A percentile compares a stretch with the other conserved stretches of the same genome.
Conservation (phyloP, 2,113 vertebrate species). For the Trogon melanurus region DNA sequence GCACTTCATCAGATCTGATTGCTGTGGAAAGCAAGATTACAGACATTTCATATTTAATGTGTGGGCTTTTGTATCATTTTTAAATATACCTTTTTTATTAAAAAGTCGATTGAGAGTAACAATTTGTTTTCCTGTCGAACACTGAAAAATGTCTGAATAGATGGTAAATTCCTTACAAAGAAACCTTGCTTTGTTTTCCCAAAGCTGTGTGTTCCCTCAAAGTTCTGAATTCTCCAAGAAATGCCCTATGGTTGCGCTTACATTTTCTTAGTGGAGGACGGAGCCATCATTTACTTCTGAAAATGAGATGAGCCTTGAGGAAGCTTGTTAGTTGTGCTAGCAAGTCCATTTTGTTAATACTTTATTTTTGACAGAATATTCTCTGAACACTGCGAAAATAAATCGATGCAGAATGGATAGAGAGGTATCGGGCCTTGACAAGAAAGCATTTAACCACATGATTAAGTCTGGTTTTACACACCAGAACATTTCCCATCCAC, state of each 20-base stretch:
- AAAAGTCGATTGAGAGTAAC: not conserved
- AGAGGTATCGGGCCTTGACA: not conserved
- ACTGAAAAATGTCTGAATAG: not conserved
- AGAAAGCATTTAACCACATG: not conserved
- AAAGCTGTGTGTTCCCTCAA: not conserved
- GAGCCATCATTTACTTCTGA: not conserved
- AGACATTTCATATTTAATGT: not conserved
- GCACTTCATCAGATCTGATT: constrained; percentile 16
- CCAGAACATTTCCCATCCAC: not conserved
- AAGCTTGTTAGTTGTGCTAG: constrained; percentile 2
- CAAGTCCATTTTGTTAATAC: not conserved
- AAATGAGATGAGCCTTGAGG: not conserved
- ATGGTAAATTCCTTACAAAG: not conserved
- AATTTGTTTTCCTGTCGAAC: not conserved
- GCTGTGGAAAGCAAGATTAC: not conserved
- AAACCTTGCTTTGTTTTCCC: not conserved
- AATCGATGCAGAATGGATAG: not conserved
- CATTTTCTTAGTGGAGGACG: not conserved
- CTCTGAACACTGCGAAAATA: not conserved
- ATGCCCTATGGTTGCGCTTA: not conserved
- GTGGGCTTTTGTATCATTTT: not conserved
- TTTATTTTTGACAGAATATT: not conserved
- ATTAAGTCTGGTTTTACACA: not conserved
- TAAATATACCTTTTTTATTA: not conserved
- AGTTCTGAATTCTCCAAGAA: not conserved